Conservation (phyloP, 2,113 vertebrate genomes). For the Taurulus bubalis region DNA sequence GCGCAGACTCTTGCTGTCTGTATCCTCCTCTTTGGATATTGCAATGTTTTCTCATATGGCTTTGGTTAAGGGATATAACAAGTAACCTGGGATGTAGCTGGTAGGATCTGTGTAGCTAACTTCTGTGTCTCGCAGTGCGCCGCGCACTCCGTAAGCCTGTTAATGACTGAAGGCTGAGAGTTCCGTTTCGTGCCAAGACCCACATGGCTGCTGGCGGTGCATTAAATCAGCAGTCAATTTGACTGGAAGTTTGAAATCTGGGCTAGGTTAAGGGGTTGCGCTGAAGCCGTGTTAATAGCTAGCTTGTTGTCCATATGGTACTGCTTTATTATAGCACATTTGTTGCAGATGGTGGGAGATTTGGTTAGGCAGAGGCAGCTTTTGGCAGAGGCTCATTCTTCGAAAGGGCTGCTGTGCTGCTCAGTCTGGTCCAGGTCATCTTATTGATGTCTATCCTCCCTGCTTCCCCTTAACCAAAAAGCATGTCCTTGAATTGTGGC, state of each 20-base stretch:
- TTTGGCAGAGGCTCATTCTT: constrained; percentile 88
- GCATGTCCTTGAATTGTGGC: constrained; percentile 85
- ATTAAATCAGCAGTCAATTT: constrained; percentile 92
- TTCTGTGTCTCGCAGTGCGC: constrained; percentile 58
- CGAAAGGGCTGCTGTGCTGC: constrained; percentile 84
- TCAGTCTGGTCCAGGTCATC: constrained; percentile 70
- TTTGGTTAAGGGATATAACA: constrained; percentile 36
- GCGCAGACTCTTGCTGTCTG: constrained; percentile 1
- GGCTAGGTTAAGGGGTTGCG: constrained; percentile 88
- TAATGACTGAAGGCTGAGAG: constrained; percentile 82
- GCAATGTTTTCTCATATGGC: constrained; percentile 21
- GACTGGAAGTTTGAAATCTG: constrained; percentile 92
- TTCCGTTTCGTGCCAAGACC: constrained; percentile 85
- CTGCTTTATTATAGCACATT: constrained; percentile 96
- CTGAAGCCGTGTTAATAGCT: constrained; percentile 94
- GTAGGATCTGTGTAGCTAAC: constrained; percentile 54
- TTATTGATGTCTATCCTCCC: constrained; percentile 81
- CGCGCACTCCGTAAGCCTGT: constrained; percentile 59
- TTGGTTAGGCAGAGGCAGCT: constrained; percentile 87
- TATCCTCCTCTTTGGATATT: constrained; percentile 31
- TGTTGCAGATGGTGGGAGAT: constrained; percentile 95
- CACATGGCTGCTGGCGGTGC: constrained; percentile 88
- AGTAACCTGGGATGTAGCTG: constrained; percentile 55
- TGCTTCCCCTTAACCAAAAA: constrained; percentile 80
- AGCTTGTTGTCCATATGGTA: constrained; percentile 97